phyloP scores from a whole-genome alignment of 2,113 vertebrate species.

The Dendrocopos noguchii region DNA sequence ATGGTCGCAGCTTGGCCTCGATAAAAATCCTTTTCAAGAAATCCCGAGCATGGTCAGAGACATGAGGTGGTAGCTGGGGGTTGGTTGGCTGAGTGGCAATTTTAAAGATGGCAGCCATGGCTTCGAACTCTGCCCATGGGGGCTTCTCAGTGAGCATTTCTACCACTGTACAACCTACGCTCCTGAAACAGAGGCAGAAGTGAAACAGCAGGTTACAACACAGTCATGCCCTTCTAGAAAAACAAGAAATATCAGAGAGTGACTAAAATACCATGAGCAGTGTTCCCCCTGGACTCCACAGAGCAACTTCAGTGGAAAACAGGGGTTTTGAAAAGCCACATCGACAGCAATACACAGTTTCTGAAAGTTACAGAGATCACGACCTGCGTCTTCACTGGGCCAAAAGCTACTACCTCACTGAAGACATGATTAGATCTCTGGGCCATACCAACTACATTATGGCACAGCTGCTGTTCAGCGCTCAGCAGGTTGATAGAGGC shows the following conservation, averaged over 20 bases:
- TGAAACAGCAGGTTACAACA: constrained; percentile 37
- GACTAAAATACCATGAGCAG: not conserved
- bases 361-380: not conserved
- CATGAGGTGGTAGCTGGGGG: constrained; percentile 91
- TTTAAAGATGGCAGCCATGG: constrained; percentile 99
- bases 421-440: not conserved
- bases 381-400: not conserved
- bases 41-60: constrained; percentile 95
- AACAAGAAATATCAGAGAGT: not conserved
- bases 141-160: constrained; percentile 99
- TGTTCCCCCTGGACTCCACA: not conserved
- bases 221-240: not conserved
- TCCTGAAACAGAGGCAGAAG: constrained; percentile 81
- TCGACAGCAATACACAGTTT: not conserved
- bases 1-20: constrained; percentile 93
- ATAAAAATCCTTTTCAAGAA: constrained; percentile 97
- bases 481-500: not conserved
- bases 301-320: not conserved
- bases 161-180: constrained; percentile 96
- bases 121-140: constrained; percentile 97
- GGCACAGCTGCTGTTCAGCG: not conserved
- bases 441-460: rapidly evolving
- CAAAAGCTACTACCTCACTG: not conserved
- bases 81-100: constrained; percentile 98
- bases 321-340: not conserved